Evolutionary conservation across 2,113 vertebrate species (phyloP).

Genomic region (Ceuthmochares aereus): DNA sequence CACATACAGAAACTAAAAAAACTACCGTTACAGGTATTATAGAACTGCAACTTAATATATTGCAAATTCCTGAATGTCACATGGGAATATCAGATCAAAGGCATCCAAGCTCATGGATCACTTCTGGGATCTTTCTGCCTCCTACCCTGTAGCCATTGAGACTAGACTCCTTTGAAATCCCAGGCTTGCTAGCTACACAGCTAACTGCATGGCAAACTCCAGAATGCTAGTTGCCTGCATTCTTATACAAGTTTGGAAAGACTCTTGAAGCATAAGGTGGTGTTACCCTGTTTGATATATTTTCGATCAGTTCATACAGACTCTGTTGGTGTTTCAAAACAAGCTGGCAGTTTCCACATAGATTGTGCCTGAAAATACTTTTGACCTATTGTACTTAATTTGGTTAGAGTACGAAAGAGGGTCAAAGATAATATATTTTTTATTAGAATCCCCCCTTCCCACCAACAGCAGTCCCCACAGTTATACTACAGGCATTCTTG

Average conservation of each 20-base stretch:
- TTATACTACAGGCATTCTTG: not conserved
- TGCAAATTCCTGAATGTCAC: not conserved
- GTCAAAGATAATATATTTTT: not conserved
- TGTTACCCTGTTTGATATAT: not conserved
- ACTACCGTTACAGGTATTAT: not conserved
- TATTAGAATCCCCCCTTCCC: not conserved
- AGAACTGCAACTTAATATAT: not conserved
- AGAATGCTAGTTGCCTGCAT: not conserved
- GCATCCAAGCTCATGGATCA: not conserved
- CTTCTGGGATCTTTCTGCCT: not conserved
- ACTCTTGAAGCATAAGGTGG: not conserved
- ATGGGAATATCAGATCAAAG: not conserved
- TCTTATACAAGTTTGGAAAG: not conserved
- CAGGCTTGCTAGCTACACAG: not conserved
- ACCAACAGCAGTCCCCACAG: not conserved
- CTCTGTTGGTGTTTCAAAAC: not conserved
- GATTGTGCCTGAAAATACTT: not conserved
- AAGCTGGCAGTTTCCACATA: not conserved
- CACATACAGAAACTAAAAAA: not conserved
- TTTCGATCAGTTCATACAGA: not conserved
- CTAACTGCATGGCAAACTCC: not conserved
- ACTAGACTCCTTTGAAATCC: not conserved
- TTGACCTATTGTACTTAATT: not conserved
- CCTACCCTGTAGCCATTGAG: not conserved
- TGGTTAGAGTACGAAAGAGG: not conserved